Conservation (phyloP, 2,888 invertebrate species). For the Tillus elongatus region DNA sequence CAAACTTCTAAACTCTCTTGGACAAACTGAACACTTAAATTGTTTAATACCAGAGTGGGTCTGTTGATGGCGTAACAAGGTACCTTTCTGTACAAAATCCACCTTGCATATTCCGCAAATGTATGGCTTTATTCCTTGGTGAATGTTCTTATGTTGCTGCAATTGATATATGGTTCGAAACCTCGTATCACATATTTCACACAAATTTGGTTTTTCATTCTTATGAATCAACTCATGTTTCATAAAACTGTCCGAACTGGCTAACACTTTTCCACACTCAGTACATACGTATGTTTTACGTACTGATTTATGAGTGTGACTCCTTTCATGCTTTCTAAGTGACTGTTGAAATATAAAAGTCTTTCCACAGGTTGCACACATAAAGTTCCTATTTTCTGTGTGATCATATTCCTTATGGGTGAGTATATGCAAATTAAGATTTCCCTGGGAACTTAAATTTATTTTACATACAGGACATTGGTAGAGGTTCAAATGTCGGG, state of each 20-base stretch:
- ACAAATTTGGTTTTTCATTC: constrained; percentile 29
- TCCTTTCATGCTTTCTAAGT: no score
- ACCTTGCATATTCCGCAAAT: constrained; percentile 46
- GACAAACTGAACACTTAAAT: constrained; percentile 33
- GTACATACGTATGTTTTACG: no score
- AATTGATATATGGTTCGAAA: constrained; percentile 40
- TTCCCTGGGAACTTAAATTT: no score
- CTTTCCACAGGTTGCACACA: no score
- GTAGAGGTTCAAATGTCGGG: no score
- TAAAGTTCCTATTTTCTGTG: no score
- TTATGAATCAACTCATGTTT: constrained; percentile 32
- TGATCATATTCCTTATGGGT: no score
- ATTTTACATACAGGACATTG: no score
- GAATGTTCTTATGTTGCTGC: constrained; percentile 32
- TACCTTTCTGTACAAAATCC: constrained; percentile 40
- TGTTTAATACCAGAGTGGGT: constrained; percentile 40
- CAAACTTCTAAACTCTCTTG: constrained; percentile 27
- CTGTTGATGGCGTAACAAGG: constrained; percentile 24
- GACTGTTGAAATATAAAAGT: no score
- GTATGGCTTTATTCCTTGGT: constrained; percentile 33
- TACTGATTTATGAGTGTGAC: no score
- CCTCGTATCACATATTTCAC: constrained; percentile 41
- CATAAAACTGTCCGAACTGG: constrained; percentile 29
- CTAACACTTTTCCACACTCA: constrained; percentile 30
- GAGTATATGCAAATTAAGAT: no score